Percentiles rank a stretch among this genome's conserved stretches.
phyloP scores from a whole-genome alignment of 2,797 vertebrate species.

The Spinus olivaceus region DNA sequence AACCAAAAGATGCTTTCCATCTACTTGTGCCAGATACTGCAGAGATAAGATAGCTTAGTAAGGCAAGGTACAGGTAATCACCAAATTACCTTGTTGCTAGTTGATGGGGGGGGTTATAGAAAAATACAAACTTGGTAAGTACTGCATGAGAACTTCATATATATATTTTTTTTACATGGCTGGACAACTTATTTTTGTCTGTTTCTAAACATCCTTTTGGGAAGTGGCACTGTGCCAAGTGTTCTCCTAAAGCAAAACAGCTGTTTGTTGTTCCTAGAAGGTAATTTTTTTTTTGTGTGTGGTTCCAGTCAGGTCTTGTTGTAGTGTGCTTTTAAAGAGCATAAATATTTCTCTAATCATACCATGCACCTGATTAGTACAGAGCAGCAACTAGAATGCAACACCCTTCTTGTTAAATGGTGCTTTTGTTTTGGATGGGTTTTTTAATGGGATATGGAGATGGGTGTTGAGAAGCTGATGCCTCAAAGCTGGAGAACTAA shows the following conservation, averaged over 20 bases:
- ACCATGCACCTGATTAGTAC: background rate
- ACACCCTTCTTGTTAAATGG: background rate
- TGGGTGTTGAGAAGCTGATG: background rate
- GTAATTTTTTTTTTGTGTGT: background rate
- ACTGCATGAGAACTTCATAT: background rate
- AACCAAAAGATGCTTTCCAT: background rate
- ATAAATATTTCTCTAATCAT: background rate
- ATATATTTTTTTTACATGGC: background rate
- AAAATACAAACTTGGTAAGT: background rate
- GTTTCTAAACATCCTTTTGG: constrained; percentile 3
- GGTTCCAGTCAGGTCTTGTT: constrained; percentile 12
- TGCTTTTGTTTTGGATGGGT: background rate
- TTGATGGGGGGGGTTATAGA: background rate
- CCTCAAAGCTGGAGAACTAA: background rate
- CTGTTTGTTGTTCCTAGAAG: background rate
- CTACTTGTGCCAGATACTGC: background rate
- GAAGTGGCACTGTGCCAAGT: background rate
- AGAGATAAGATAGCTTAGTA: background rate
- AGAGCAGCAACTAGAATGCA: background rate
- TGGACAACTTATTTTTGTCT: background rate
- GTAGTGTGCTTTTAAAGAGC: background rate
- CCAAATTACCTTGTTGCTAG: background rate
- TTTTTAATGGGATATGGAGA: background rate
- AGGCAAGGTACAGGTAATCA: background rate
- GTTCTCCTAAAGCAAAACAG: constrained; percentile 14